Percentiles rank a stretch among this genome's conserved stretches.
phyloP scores from a whole-genome alignment of 2,113 vertebrate species.

The Rallus limicola region DNA sequence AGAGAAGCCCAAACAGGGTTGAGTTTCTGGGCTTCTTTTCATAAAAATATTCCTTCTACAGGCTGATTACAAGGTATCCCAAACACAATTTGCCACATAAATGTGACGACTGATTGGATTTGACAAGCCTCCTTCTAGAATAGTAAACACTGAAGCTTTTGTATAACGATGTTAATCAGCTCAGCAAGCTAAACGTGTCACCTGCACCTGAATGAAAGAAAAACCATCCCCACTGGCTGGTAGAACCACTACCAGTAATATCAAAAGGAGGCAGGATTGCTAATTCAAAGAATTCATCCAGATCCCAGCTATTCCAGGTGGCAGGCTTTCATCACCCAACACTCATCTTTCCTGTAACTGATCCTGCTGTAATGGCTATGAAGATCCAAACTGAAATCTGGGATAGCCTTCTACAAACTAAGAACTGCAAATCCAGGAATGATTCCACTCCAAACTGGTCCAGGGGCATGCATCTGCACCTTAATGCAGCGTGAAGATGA shows the following conservation, averaged over 20 bases:
- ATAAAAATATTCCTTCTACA: background rate
- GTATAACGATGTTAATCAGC: constrained; percentile 31
- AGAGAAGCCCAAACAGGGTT: background rate
- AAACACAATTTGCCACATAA: background rate
- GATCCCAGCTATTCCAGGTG: background rate
- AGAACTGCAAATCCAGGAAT: background rate
- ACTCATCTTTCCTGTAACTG: background rate
- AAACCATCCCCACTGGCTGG: constrained; percentile 13
- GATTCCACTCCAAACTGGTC: background rate
- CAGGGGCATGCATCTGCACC: background rate
- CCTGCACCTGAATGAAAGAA: background rate
- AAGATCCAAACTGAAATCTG: background rate
- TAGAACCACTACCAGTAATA: background rate
- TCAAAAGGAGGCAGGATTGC: background rate
- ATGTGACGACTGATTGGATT: constrained; percentile 30
- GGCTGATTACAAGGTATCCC: background rate
- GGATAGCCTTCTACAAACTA: background rate
- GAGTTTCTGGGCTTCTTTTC: background rate
- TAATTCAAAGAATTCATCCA: background rate
- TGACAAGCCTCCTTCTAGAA: constrained; percentile 33
- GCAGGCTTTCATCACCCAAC: background rate
- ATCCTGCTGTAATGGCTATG: background rate
- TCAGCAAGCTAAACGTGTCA: background rate
- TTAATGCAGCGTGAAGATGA: background rate
- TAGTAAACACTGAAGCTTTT: constrained; percentile 33